Base-by-base conservation (phyloP, 1,140 invertebrate genomes). In the Pseudobourletiella spinata region DNA sequence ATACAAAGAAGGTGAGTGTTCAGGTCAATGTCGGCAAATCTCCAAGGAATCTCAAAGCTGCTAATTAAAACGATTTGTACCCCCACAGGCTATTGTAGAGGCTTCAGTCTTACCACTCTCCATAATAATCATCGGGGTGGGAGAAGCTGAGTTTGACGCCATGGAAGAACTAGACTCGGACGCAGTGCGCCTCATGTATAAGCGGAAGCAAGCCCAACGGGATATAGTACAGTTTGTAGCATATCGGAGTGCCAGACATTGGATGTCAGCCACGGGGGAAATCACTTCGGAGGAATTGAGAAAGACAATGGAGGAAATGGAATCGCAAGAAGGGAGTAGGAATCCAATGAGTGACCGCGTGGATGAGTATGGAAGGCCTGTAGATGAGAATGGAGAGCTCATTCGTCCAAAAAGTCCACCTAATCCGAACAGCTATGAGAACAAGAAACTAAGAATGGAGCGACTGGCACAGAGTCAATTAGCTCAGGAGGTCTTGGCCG, bases 161-260 rank as follows among this genome's bases (percentile, higher is more conserved):
- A 82, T 83, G 81, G 78, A 83, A 60, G 74, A 77, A 55, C 64
- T 82, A 46, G 82, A 84, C 73, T 79, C 78, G 11, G 81, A 84
- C 72, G 76, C 76, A 28, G 76, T 78, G 0, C 72, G 78, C 11
- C 6, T 54, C 11, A 8, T 28, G 3, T 11, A 4, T 22, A 54
- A 26, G 3, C 18, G 79, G 79, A 66, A 70, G 26, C 66, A 68
- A 61, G 82, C 81, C 29, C 72, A 75, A 18, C 69, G 82, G 61
- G 82, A 84, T 69, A 83, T 84, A 65, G 82, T 83, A 16, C 76
- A 82, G 73, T 83, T 84, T 76, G 81, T 83, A 4, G 74, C 76
- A 14, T 66, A 57, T 43, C 29, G 55, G 3, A 42, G 35, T 22
- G 16, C 55, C 55, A 15, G n/a, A 32, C 3, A 28, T 39, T 57